Percentiles rank a stretch among this genome's conserved stretches.
Conservation (phyloP, 2,113 vertebrate genomes). For the Speoplatyrhinus poulsoni region DNA sequence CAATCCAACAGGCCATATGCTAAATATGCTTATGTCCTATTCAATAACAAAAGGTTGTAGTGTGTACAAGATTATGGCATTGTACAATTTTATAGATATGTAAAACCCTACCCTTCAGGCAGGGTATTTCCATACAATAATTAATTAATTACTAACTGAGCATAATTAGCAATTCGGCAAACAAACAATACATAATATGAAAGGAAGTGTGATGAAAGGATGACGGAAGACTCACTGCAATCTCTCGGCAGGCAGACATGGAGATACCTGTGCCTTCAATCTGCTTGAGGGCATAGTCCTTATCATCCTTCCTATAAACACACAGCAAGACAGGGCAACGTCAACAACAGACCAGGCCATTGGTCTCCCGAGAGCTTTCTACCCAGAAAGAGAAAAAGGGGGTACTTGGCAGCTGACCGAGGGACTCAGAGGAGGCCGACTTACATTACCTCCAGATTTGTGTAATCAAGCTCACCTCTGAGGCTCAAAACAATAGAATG, state of each 20-base stretch:
- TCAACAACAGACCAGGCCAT: constrained; percentile 55
- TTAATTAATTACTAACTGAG: no score
- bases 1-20: no score
- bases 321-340: constrained; percentile 61
- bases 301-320: constrained; percentile 95
- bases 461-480: constrained; percentile 73
- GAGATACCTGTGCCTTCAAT: constrained; percentile 99
- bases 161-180: no score
- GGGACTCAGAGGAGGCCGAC: constrained; percentile 44
- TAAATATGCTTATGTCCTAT: no score
- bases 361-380: constrained; percentile 39
- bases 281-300: constrained; percentile 99
- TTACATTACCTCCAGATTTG: constrained; percentile 66
- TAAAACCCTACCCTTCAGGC: no score
- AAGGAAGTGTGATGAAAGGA: constrained; percentile 61
- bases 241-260: constrained; percentile 99
- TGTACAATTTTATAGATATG: no score
- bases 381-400: constrained; percentile 50
- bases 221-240: constrained; percentile 86
- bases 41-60: no score
- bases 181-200: neutral
- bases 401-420: constrained; percentile 56
- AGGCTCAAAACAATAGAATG: constrained; percentile 60
- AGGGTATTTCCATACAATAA: no score
- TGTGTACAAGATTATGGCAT: no score